These are phyloP conservation scores for Rutilus rutilus DNA, from an alignment of 2,113 vertebrate species.

Conservation along the genomic window DNA sequence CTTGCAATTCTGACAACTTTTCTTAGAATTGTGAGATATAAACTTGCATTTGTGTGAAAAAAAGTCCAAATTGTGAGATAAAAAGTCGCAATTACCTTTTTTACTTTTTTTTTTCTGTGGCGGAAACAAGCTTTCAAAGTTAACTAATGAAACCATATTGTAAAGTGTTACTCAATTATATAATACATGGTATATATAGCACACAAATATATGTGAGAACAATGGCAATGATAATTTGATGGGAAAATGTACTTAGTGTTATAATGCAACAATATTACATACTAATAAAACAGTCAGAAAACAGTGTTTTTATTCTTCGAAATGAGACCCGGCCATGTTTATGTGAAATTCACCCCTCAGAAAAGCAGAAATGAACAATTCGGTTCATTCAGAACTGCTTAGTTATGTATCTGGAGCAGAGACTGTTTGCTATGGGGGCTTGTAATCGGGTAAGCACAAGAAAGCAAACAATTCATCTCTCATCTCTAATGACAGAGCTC, in stretches of 20 bases:
- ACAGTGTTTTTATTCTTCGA: background rate
- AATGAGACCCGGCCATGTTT: background rate
- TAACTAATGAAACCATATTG: too few relatives aligned
- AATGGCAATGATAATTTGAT: background rate
- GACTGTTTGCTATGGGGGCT: slow-evolving; percentile 26
- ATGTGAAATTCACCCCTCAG: background rate
- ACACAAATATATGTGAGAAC: too few relatives aligned
- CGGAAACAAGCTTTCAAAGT: too few relatives aligned
- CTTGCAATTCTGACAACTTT: too few relatives aligned
- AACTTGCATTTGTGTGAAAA: too few relatives aligned
- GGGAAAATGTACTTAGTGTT: background rate
- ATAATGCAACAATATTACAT: background rate
- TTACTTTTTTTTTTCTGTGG: too few relatives aligned
- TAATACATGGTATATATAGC: too few relatives aligned
- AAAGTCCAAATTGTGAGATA: too few relatives aligned
- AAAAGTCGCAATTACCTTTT: too few relatives aligned
- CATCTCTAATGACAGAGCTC: slow-evolving; percentile 21
- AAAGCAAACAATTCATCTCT: slow-evolving; percentile 31
- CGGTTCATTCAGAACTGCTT: slow-evolving; percentile 12
- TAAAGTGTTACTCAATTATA: too few relatives aligned
- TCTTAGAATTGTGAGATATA: too few relatives aligned
- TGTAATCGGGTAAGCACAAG: slow-evolving; percentile 20
- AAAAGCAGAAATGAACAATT: slow-evolving; percentile 2
- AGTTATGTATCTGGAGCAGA: slow-evolving; percentile 39
- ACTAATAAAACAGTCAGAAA: background rate